Percentiles rank a stretch among this genome's conserved stretches.
These are phyloP conservation scores for Cherax destructor DNA, from an alignment of 1,140 invertebrate species.

Conservation along the genomic window DNA sequence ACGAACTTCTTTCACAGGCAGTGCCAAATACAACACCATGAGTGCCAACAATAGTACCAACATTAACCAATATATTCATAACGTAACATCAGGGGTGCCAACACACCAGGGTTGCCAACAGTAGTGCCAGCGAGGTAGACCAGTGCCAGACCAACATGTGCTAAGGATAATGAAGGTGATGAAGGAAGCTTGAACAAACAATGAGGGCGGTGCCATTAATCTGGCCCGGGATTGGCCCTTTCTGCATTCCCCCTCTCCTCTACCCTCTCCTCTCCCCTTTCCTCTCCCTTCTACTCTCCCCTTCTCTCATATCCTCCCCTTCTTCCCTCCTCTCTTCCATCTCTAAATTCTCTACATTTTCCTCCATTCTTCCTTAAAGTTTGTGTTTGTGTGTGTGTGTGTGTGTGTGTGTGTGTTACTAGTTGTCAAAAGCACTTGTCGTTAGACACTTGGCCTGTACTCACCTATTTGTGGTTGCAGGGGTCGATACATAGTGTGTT, in stretches of 20 bases:
- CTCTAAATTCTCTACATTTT: not conserved
- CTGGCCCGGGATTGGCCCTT: conserved; percentile 4
- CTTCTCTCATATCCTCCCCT: not conserved
- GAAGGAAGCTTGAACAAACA: conserved; percentile 41
- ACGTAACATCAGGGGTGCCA: not conserved
- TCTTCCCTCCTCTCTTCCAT: not conserved
- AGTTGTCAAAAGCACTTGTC: too few relatives aligned
- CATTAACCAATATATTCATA: not conserved
- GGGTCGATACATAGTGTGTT: too few relatives aligned
- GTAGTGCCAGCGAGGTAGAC: not conserved
- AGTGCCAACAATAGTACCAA: not conserved
- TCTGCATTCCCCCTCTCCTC: not conserved
- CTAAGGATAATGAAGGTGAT: conserved; percentile 59
- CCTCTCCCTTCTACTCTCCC: not conserved
- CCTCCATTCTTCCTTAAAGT: too few relatives aligned
- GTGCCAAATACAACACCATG: not conserved
- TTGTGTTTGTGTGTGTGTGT: too few relatives aligned
- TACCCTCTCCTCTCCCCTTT: not conserved
- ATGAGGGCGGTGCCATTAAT: conserved; percentile 40
- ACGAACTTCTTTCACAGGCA: too few relatives aligned
- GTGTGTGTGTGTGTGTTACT: too few relatives aligned
- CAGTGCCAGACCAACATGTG: conserved; percentile 50
- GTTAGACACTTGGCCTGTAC: too few relatives aligned
- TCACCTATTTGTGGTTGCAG: too few relatives aligned
- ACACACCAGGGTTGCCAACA: not conserved